Percentiles rank a stretch among this genome's conserved stretches.
Conservation (phyloP, 2,888 invertebrate genomes). For the Drosophila meridiana region DNA sequence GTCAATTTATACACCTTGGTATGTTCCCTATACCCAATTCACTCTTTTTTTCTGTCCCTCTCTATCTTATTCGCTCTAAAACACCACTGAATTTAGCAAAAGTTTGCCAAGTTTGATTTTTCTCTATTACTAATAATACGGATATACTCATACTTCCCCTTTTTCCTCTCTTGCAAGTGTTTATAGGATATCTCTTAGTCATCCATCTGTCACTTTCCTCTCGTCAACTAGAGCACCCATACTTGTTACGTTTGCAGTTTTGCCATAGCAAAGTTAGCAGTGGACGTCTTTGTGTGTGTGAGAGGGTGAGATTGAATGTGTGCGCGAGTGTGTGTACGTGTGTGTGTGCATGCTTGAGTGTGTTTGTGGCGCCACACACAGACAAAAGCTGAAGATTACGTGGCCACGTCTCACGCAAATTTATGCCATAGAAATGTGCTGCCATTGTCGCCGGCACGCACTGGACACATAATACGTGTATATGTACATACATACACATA, state of each 20-base stretch:
- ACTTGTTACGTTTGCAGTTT: conserved; percentile 34
- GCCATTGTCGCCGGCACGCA: conserved; percentile 71
- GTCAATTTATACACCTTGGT: too few relatives aligned
- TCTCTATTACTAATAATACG: too few relatives aligned
- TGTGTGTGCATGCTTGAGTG: neutral
- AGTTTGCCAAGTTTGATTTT: too few relatives aligned
- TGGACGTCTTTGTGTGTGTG: neutral
- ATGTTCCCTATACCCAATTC: too few relatives aligned
- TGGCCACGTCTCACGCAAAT: conserved; percentile 52
- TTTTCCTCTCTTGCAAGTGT: neutral
- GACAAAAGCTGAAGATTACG: conserved; percentile 48
- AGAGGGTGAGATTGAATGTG: neutral
- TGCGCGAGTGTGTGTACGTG: neutral
- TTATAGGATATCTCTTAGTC: conserved; percentile 11
- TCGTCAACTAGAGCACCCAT: neutral
- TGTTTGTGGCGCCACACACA: conserved; percentile 38
- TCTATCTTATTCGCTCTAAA: neutral
- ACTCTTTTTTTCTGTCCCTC: neutral
- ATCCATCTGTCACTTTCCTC: neutral
- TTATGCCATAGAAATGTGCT: conserved; percentile 60
- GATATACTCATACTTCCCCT: too few relatives aligned
- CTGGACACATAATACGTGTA: conserved; percentile 13
- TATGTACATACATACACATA: conserved; percentile 1
- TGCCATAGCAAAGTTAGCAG: conserved; percentile 16
- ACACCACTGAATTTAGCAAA: neutral